phyloP scores from a whole-genome alignment of 2,797 vertebrate genomes.

The Phaenicophaeus curvirostris region DNA sequence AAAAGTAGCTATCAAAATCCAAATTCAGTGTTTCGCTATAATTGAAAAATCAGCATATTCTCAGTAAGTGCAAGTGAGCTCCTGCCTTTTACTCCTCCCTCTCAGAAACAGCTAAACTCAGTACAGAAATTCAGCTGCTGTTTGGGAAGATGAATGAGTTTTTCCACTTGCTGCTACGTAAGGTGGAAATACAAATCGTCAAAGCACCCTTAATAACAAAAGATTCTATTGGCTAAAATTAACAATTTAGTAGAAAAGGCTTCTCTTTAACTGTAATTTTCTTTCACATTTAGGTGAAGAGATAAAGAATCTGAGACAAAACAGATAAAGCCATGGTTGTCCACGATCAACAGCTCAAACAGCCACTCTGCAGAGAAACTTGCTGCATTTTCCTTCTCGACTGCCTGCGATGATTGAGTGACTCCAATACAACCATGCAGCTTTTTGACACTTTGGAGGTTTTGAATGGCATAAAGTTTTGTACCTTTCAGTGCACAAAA shows the following conservation, averaged over 20 bases:
- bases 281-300: not conserved
- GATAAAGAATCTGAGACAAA: not conserved
- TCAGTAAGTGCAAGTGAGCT: not conserved
- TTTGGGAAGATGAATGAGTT: not conserved
- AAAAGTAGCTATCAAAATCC: constrained; percentile 12
- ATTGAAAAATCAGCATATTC: not conserved
- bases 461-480: not conserved
- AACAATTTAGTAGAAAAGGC: not conserved
- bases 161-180: not conserved
- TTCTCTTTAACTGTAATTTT: not conserved
- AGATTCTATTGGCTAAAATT: not conserved
- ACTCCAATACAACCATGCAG: not conserved
- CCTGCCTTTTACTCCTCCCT: not conserved
- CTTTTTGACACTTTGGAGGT: not conserved
- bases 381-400: not conserved
- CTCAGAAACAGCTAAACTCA: not conserved
- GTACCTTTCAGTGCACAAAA: not conserved
- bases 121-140: not conserved
- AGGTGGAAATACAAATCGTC: not conserved
- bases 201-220: not conserved
- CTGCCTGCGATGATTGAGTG: not conserved
- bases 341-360: not conserved
- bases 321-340: not conserved
- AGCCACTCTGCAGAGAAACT: not conserved
- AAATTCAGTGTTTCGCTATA: not conserved